phyloP scores from a whole-genome alignment of 2,113 vertebrate genomes.

The Cephalopholis sonnerati region DNA sequence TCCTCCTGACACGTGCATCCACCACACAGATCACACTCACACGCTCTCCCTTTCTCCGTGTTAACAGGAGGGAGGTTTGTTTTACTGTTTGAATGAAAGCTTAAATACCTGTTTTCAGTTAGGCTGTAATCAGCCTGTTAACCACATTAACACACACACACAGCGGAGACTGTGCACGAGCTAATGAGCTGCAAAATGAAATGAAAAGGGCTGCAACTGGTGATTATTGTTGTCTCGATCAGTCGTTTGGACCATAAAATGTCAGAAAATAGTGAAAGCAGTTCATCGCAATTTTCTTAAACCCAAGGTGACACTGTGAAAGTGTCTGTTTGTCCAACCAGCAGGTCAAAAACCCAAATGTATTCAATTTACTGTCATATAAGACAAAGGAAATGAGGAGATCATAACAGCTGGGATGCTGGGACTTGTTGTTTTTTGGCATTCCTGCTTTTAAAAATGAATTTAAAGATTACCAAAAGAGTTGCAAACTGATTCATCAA shows the following conservation, averaged over 20 bases:
- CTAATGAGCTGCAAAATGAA: neutral
- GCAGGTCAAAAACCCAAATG: neutral
- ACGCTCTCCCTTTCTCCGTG: neutral
- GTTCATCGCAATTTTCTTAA: neutral
- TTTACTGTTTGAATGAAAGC: constrained; percentile 39
- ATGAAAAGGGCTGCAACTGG: neutral
- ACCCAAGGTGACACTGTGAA: neutral
- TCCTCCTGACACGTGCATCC: constrained; percentile 36
- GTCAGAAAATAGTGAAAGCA: neutral
- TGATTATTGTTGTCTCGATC: neutral
- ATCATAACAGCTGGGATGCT: neutral
- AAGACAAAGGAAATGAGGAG: neutral
- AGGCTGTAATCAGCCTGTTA: constrained; percentile 47
- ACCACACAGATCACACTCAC: constrained; percentile 6
- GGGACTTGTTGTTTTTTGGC: neutral
- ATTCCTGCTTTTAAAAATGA: neutral
- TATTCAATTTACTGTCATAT: neutral
- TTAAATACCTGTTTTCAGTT: constrained; percentile 47
- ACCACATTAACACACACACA: constrained; percentile 19
- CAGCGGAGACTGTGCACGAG: no score
- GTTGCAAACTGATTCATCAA: no score
- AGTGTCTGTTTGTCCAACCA: neutral
- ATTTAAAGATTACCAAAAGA: no score
- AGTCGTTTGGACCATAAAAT: neutral
- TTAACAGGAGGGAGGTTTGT: constrained; percentile 59